A percentile compares a stretch with the other conserved stretches of the same genome.
phyloP scores from a whole-genome alignment of 2,113 vertebrate genomes.

The Tretioscincus oriximinensis region DNA sequence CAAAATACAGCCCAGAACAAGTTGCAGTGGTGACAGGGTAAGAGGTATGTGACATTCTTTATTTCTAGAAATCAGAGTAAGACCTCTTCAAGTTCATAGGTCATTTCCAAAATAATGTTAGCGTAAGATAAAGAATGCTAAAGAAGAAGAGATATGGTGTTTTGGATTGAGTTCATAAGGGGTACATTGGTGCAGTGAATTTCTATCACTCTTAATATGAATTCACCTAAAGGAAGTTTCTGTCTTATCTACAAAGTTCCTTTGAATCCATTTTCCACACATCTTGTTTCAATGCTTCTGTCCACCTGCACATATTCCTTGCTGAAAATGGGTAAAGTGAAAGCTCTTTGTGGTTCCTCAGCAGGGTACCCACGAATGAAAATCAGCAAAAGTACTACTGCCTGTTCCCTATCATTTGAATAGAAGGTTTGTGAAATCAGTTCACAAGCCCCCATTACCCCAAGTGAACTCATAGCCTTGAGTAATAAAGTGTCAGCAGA shows the following conservation, averaged over 20 bases:
- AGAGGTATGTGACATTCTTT: too few relatives aligned
- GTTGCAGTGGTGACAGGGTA: too few relatives aligned
- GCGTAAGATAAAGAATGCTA: neutral
- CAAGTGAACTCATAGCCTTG: neutral
- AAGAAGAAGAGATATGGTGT: neutral
- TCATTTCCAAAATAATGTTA: too few relatives aligned
- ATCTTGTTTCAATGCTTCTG: neutral
- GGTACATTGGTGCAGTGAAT: neutral
- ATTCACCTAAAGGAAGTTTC: too few relatives aligned
- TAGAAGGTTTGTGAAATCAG: neutral
- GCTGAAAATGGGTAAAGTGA: neutral
- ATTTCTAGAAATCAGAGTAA: too few relatives aligned
- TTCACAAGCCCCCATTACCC: neutral
- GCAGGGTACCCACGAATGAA: neutral
- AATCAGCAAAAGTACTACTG: neutral
- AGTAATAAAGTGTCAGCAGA: neutral
- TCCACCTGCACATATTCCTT: neutral
- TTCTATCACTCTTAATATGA: neutral
- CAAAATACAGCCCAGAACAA: too few relatives aligned
- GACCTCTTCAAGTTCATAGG: too few relatives aligned
- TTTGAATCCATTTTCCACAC: neutral
- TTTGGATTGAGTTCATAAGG: too few relatives aligned
- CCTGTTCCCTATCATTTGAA: neutral
- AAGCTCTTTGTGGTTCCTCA: constrained; percentile 8
- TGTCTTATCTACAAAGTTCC: neutral